Evolutionary conservation across 2,888 invertebrate species (phyloP).

Genomic region (Thymelicus sylvestris): DNA sequence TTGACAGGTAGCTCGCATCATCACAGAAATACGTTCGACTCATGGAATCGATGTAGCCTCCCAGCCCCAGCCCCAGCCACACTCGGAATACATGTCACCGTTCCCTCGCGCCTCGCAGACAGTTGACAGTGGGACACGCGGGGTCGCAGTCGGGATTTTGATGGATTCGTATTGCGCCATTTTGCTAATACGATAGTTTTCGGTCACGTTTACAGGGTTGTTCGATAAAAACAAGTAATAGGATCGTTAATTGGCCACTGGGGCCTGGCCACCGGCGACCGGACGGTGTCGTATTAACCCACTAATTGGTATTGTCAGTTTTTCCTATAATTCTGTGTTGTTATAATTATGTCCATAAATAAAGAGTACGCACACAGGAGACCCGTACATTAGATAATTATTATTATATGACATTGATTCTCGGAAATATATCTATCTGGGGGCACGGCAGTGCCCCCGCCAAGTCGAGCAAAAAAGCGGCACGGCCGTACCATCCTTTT

Average conservation of each 20-base stretch:
- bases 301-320: constrained; percentile 1
- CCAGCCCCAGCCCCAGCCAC: no score
- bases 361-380: no score
- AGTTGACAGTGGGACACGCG: background rate
- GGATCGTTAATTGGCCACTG: constrained; percentile 21
- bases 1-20: no score
- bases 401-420: no score
- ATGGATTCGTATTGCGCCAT: constrained; percentile 44
- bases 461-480: no score
- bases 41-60: no score
- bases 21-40: no score
- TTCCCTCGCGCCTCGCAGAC: background rate
- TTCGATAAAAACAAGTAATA: constrained; percentile 26
- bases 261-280: background rate
- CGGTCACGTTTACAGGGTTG: constrained; percentile 30
- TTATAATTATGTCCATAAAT: background rate
- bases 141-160: constrained; percentile 47
- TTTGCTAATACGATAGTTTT: constrained; percentile 37
- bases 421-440: no score
- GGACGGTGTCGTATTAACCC: constrained; percentile 2
- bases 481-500: no score
- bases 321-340: background rate
- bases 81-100: background rate
- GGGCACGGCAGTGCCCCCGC: no score
- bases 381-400: no score